These are phyloP conservation scores for Sciurus vulgaris DNA, from an alignment of 2,797 vertebrate species.

Conservation along the genomic window DNA sequence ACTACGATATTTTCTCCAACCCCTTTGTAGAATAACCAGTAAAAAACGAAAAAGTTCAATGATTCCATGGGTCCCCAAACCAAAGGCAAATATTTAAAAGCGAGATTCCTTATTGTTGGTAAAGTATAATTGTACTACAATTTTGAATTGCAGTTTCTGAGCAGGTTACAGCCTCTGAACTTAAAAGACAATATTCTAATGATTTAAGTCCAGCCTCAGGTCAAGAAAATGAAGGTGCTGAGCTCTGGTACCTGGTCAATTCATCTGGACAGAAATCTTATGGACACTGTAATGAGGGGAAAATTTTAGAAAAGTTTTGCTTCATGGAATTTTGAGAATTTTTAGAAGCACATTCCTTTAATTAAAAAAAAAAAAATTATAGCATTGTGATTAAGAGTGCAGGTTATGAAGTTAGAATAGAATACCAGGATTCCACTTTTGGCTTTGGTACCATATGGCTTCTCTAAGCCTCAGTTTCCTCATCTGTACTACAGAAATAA, in stretches of 20 bases:
- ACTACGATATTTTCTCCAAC: not conserved
- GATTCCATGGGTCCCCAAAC: not conserved
- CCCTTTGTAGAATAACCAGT: not conserved
- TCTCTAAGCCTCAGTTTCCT: constrained; percentile 31
- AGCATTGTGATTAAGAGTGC: not conserved
- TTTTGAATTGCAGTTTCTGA: not conserved
- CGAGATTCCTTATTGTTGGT: not conserved
- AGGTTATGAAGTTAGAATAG: not conserved
- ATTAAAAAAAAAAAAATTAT: not conserved
- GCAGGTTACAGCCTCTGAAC: not conserved
- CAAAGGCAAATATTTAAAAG: constrained; percentile 50
- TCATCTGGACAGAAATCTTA: constrained; percentile 26
- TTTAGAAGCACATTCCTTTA: not conserved
- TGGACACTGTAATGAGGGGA: not conserved
- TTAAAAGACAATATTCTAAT: constrained; percentile 5
- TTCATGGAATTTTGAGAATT: constrained; percentile 37
- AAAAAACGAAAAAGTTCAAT: not conserved
- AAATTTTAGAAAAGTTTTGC: constrained; percentile 4
- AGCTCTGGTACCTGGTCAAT: not conserved
- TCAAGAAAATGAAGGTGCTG: not conserved
- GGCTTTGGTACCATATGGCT: not conserved
- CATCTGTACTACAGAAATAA: not conserved
- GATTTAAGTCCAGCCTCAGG: not conserved
- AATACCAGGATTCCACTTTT: not conserved
- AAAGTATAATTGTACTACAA: not conserved